A percentile compares a stretch with the other conserved stretches of the same genome.
Evolutionary conservation across 2,113 vertebrate species (phyloP).

Genomic region (Perccottus glenii): DNA sequence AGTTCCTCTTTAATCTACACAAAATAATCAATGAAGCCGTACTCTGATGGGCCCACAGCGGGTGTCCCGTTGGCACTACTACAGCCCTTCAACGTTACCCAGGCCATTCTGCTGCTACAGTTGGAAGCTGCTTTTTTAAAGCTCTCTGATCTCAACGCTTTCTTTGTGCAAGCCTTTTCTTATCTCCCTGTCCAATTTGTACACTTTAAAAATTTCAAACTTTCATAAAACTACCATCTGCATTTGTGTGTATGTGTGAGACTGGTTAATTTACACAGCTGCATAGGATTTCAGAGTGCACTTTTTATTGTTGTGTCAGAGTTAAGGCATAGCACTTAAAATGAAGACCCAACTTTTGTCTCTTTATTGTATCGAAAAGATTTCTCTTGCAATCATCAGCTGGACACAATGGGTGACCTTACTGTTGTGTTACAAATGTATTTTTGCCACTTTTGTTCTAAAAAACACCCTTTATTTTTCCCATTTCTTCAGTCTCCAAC

Average conservation of each 20-base stretch:
- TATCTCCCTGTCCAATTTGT: constrained; percentile 13
- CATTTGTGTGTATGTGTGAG: constrained; percentile 6
- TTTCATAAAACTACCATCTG: neutral
- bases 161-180: constrained; percentile 7
- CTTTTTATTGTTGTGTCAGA: constrained; percentile 9
- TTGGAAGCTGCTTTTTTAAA: neutral
- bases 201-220: neutral
- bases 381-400: neutral
- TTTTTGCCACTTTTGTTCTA: neutral
- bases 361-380: neutral
- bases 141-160: neutral
- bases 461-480: no score
- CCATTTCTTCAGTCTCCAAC: no score
- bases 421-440: neutral
- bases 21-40: neutral
- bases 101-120: constrained; percentile 1
- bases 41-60: neutral
- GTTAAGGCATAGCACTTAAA: constrained; percentile 5
- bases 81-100: neutral
- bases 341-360: neutral
- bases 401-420: neutral
- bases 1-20: constrained; percentile 46
- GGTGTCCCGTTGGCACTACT: neutral
- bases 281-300: neutral
- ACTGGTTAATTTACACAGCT: neutral